Percentiles rank a stretch among this genome's conserved stretches.
Conservation (phyloP, 2,888 invertebrate genomes). For the Salpingus planirostris region DNA sequence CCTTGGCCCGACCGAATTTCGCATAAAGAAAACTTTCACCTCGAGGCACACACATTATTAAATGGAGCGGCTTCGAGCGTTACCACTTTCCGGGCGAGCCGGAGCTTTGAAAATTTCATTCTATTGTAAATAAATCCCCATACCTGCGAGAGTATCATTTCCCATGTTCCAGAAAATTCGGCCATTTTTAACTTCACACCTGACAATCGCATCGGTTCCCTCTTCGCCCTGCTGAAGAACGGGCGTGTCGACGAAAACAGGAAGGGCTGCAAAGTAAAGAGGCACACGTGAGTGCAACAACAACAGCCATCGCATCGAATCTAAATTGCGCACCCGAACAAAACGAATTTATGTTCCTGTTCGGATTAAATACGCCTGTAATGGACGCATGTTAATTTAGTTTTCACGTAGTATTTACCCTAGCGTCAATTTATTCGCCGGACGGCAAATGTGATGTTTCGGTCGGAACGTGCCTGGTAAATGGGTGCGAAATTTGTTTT, state of each 20-base stretch:
- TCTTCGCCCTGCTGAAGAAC: constrained; percentile 45
- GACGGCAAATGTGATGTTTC: constrained; percentile 14
- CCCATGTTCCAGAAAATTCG: constrained; percentile 60
- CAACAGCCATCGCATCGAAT: too few species aligned
- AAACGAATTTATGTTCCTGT: too few species aligned
- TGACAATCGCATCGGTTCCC: constrained; percentile 46
- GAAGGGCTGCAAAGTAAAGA: constrained; percentile 48
- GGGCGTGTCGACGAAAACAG: constrained; percentile 48
- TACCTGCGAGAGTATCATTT: too few species aligned
- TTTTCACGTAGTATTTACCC: constrained; percentile 10
- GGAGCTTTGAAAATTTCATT: too few species aligned
- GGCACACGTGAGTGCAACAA: too few species aligned
- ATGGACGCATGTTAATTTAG: constrained; percentile 13
- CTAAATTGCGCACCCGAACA: too few species aligned
- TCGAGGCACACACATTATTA: too few species aligned
- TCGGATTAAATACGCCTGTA: constrained; percentile 7
- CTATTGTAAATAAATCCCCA: too few species aligned
- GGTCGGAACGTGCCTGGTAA: constrained; percentile 12
- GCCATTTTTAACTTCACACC: constrained; percentile 50
- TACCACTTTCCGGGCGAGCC: too few species aligned
- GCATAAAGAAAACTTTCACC: too few species aligned
- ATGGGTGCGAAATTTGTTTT: constrained; percentile 13
- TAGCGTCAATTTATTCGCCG: constrained; percentile 10
- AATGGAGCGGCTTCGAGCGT: too few species aligned
- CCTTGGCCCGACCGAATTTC: too few species aligned